Conservation (phyloP, 2,113 vertebrate species). For the Psammodynastes pulverulentus region DNA sequence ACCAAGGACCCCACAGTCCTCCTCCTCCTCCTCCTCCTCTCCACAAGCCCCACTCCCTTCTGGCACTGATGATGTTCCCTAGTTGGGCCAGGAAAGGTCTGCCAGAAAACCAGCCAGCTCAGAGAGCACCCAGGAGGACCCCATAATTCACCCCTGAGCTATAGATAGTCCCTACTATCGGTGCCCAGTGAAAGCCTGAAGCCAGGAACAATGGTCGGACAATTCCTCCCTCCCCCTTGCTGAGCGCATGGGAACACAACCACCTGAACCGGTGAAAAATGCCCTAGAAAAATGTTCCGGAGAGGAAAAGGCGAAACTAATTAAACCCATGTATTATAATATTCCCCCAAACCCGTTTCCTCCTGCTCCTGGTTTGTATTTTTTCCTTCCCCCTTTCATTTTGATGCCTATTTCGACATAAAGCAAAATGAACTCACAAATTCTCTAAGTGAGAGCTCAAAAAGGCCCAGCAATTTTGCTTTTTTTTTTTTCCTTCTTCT, state of each 20-base stretch:
- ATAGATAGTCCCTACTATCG: too few relatives aligned
- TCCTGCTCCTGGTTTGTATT: not conserved
- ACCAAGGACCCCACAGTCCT: too few relatives aligned
- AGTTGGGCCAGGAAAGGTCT: too few relatives aligned
- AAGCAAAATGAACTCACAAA: not conserved
- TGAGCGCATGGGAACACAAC: not conserved
- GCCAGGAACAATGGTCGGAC: too few relatives aligned
- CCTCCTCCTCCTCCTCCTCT: too few relatives aligned
- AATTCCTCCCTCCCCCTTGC: not conserved
- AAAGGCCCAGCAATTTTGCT: not conserved
- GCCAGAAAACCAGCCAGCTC: too few relatives aligned
- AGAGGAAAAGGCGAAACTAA: not conserved
- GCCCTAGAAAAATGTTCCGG: too few relatives aligned
- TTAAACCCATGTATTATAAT: not conserved
- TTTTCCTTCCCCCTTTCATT: not conserved
- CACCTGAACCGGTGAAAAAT: not conserved
- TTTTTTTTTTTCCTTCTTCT: fast-evolving
- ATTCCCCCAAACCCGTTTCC: not conserved
- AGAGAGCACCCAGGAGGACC: too few relatives aligned
- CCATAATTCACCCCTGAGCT: too few relatives aligned
- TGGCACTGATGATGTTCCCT: too few relatives aligned
- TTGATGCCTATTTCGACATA: not conserved
- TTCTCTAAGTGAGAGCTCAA: not conserved
- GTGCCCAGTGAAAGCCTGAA: not conserved
- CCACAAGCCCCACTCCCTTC: too few relatives aligned